These are phyloP conservation scores for Alexandromys fortis DNA, from an alignment of 2,113 vertebrate species.

Conservation along the genomic window DNA sequence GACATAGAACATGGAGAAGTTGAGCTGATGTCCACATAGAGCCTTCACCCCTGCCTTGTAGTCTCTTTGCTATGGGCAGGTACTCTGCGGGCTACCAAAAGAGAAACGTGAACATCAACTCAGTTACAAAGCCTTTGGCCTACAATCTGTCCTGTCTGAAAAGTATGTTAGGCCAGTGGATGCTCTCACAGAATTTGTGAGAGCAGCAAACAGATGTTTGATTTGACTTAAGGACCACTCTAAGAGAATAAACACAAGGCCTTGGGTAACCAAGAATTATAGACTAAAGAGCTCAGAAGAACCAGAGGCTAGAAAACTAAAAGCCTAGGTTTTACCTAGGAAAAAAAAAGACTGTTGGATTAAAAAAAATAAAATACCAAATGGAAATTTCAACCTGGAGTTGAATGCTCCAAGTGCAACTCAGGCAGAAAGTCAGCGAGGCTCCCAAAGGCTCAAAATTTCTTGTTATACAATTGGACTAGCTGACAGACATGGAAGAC, in stretches of 20 bases:
- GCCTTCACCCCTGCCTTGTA: not conserved
- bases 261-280: not conserved
- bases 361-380: not conserved
- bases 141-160: not conserved
- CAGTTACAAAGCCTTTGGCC: not conserved
- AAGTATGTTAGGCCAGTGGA: not conserved
- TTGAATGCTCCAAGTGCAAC: not conserved
- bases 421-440: not conserved
- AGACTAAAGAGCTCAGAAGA: not conserved
- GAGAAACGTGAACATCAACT: not conserved
- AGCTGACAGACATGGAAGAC: not conserved
- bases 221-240: not conserved
- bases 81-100: no score
- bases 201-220: not conserved
- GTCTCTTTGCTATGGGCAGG: not conserved
- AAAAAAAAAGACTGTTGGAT: not conserved
- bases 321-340: not conserved
- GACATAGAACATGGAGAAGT: not conserved
- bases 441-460: not conserved
- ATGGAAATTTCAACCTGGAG: not conserved
- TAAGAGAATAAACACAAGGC: not conserved
- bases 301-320: not conserved
- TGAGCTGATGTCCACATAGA: not conserved
- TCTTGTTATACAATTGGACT: not conserved
- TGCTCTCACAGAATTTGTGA: not conserved